Conservation (phyloP, 2,888 invertebrate genomes). For the Microctonus hyperodae region DNA sequence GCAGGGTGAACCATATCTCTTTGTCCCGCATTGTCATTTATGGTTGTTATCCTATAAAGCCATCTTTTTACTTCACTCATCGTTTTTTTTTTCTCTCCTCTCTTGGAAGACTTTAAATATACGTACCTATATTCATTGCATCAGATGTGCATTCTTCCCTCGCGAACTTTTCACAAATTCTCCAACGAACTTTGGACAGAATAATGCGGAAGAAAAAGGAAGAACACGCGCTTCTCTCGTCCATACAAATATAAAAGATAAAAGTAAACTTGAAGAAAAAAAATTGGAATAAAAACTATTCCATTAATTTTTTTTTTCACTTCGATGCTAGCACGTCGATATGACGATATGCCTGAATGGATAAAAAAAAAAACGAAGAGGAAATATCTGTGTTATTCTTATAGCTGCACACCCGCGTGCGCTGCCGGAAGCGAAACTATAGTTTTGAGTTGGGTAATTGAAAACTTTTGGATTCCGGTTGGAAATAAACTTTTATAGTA, state of each 20-base stretch:
- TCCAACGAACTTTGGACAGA: not conserved
- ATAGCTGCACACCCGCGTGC: not conserved
- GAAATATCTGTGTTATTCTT: not conserved
- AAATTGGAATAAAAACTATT: too few relatives aligned
- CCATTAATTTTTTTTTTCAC: too few relatives aligned
- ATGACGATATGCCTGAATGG: not conserved
- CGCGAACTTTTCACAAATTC: not conserved
- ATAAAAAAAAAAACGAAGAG: not conserved
- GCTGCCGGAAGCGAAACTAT: not conserved
- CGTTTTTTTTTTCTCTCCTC: not conserved
- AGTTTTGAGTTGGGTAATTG: conserved; percentile 35
- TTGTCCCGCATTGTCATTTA: not conserved
- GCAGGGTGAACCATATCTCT: not conserved
- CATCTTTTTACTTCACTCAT: too few relatives aligned
- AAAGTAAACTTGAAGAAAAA: too few relatives aligned
- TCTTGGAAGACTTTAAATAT: not conserved
- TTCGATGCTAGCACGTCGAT: too few relatives aligned
- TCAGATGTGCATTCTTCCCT: not conserved
- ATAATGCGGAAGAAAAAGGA: not conserved
- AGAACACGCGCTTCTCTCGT: not conserved
- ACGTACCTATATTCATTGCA: conserved; percentile 2
- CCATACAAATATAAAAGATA: not conserved
- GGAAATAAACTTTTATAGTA: not conserved
- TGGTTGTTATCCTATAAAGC: not conserved
- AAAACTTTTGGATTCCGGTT: conserved; percentile 37